These are phyloP conservation scores for Campoletis sonorensis DNA, from an alignment of 1,140 invertebrate species.

Conservation along the genomic window DNA sequence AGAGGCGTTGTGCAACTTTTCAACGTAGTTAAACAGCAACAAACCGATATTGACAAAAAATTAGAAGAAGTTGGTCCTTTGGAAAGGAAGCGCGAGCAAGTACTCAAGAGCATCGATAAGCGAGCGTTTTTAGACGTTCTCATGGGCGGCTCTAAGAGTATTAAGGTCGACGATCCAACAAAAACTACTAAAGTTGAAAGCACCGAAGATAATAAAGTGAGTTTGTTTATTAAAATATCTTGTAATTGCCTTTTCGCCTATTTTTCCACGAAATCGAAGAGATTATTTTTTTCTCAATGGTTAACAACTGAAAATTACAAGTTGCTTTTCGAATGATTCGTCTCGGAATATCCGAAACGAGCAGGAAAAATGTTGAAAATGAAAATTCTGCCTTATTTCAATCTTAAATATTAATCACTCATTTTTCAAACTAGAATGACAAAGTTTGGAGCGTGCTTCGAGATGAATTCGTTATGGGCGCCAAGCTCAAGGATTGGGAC, in stretches of 20 bases:
- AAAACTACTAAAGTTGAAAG: slow-evolving; percentile 34
- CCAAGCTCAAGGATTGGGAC: slow-evolving; percentile 94
- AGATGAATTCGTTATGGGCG: slow-evolving; percentile 92
- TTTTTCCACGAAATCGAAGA: too few relatives aligned
- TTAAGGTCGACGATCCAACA: slow-evolving; percentile 57
- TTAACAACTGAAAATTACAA: too few relatives aligned
- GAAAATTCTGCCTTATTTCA: background rate
- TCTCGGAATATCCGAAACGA: background rate
- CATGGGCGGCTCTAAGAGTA: slow-evolving; percentile 82
- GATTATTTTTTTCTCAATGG: too few relatives aligned
- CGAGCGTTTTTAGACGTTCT: slow-evolving; percentile 88
- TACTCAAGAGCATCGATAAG: slow-evolving; percentile 89
- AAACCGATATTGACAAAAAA: slow-evolving; percentile 86
- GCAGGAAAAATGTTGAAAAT: background rate
- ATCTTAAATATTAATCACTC: slow-evolving; percentile 12
- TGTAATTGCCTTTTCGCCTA: too few relatives aligned
- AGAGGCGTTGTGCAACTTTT: slow-evolving; percentile 95
- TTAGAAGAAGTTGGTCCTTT: slow-evolving; percentile 85
- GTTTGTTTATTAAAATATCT: slow-evolving; percentile 53
- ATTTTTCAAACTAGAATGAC: slow-evolving; percentile 57
- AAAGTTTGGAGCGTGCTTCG: slow-evolving; percentile 80
- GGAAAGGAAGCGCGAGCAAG: slow-evolving; percentile 89
- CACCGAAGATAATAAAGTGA: slow-evolving; percentile 47
- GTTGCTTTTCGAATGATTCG: too few relatives aligned
- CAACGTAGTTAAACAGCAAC: slow-evolving; percentile 92